These are phyloP conservation scores for Chlorodrepanis virens DNA, from an alignment of 2,113 vertebrate genomes.

Conservation along the genomic window DNA sequence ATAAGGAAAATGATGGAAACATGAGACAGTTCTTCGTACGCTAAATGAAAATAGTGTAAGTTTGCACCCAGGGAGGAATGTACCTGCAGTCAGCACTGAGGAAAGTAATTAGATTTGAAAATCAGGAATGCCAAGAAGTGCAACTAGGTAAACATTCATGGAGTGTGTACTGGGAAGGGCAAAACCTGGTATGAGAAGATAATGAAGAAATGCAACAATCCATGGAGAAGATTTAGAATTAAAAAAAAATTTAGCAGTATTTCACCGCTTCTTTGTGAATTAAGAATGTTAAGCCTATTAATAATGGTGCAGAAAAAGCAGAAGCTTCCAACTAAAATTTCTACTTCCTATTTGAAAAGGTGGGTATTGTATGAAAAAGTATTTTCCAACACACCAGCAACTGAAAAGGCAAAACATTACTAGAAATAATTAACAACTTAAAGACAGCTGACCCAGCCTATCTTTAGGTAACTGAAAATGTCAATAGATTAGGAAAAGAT, in stretches of 20 bases:
- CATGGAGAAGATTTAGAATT: not conserved
- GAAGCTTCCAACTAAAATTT: not conserved
- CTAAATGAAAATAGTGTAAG: accelerated
- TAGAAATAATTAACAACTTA: not conserved
- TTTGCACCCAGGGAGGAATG: not conserved
- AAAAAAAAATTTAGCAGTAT: not conserved
- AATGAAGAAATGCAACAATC: not conserved
- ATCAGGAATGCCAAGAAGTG: not conserved
- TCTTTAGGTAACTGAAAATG: not conserved
- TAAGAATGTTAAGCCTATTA: not conserved
- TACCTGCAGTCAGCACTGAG: not conserved
- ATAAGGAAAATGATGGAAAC: not conserved
- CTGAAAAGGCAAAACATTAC: not conserved
- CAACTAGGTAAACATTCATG: not conserved
- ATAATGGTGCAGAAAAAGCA: not conserved
- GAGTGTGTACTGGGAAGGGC: not conserved
- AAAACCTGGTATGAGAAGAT: not conserved
- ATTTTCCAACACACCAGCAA: not conserved
- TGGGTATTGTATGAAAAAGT: not conserved
- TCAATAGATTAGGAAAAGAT: not conserved
- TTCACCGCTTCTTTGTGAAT: accelerated
- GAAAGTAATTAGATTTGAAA: not conserved
- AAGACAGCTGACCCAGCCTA: not conserved
- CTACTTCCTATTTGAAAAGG: not conserved
- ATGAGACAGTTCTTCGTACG: accelerated